Evolutionary conservation across 1,140 invertebrate species (phyloP).

Genomic region (Procambarus virginalis): DNA sequence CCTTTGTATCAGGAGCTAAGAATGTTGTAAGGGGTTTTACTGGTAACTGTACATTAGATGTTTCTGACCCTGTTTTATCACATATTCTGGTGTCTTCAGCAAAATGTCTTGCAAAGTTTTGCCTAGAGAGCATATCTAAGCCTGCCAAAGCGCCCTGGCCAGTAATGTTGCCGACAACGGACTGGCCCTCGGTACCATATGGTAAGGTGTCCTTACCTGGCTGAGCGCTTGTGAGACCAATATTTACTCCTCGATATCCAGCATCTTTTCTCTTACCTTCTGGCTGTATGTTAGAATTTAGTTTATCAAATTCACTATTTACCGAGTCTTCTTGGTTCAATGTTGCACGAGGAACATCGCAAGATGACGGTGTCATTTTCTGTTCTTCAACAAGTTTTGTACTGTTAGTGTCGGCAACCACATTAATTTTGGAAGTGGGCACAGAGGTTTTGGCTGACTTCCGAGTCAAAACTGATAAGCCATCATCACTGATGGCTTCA

Average conservation of each 20-base stretch:
- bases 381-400: background rate
- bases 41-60: background rate
- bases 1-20: too few species aligned
- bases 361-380: slow-evolving; percentile 10
- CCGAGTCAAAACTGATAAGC: background rate
- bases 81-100: background rate
- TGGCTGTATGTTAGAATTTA: background rate
- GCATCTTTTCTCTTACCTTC: background rate
- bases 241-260: background rate
- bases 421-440: background rate
- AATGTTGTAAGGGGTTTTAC: too few species aligned
- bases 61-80: background rate
- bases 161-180: slow-evolving; percentile 25
- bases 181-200: slow-evolving; percentile 19
- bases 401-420: background rate
- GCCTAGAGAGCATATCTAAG: background rate
- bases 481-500: background rate
- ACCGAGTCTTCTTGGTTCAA: slow-evolving; percentile 16
- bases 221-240: slow-evolving; percentile 21
- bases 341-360: slow-evolving; percentile 43
- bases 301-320: background rate
- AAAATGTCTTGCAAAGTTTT: background rate
- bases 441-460: slow-evolving; percentile 2
- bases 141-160: slow-evolving; percentile 32
- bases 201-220: slow-evolving; percentile 23